Conservation (phyloP, 2,797 vertebrate genomes). For the Sebastes trivittatus region DNA sequence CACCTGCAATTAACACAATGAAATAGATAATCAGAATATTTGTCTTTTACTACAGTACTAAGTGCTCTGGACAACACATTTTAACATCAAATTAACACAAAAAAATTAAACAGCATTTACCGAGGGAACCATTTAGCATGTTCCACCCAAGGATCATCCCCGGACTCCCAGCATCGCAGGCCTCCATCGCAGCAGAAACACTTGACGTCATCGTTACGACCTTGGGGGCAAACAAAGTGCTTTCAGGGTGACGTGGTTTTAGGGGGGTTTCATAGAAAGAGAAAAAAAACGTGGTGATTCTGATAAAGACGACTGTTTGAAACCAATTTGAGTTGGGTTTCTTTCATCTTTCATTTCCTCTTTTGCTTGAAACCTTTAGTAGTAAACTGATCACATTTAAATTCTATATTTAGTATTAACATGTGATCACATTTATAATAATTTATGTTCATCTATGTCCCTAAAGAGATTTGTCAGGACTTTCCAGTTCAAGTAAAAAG, state of each 20-base stretch:
- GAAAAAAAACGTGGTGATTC: neutral
- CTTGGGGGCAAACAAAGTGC: conserved; percentile 67
- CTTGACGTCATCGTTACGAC: conserved; percentile 96
- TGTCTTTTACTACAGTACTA: neutral
- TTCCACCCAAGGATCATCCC: conserved; percentile 98
- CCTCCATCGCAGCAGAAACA: conserved; percentile 99
- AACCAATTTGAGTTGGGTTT: neutral
- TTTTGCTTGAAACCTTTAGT: neutral
- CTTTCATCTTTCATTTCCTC: neutral
- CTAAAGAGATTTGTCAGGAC: neutral
- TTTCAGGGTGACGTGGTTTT: neutral
- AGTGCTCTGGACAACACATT: neutral
- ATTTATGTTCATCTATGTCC: neutral
- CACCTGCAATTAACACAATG: conserved; percentile 80
- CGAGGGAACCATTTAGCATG: conserved; percentile 99
- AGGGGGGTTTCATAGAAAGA: neutral
- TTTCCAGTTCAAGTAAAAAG: neutral
- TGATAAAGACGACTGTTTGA: neutral
- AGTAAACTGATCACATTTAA: neutral
- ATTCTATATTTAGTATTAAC: neutral
- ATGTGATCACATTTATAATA: neutral
- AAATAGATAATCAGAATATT: neutral
- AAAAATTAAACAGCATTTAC: conserved; percentile 73
- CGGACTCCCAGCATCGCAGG: conserved; percentile 97
- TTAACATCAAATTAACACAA: neutral